Conservation (phyloP, 2,888 invertebrate species). For the Endotricha flammealis region DNA sequence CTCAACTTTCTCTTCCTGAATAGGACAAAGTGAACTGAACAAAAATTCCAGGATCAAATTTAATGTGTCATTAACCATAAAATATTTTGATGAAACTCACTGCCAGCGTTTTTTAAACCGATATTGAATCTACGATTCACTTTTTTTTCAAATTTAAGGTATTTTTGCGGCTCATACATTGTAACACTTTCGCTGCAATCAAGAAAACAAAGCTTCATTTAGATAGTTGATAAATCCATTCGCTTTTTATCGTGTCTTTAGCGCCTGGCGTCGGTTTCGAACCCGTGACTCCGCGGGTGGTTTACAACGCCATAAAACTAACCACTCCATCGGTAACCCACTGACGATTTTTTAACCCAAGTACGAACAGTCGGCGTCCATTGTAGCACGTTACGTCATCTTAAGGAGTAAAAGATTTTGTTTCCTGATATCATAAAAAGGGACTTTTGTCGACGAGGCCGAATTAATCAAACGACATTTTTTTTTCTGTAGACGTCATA, state of each 20-base stretch:
- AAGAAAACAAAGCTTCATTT: slow-evolving; percentile 18
- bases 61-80: no score
- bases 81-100: no score
- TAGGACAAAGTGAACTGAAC: no score
- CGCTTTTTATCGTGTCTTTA: slow-evolving; percentile 36
- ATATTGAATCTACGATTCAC: no score
- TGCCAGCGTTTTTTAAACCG: no score
- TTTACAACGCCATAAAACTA: slow-evolving; percentile 59
- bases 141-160: neutral
- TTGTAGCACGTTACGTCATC: slow-evolving; percentile 35
- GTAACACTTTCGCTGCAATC: slow-evolving; percentile 15
- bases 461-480: neutral
- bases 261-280: slow-evolving; percentile 29
- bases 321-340: slow-evolving; percentile 52
- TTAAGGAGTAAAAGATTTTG: slow-evolving; percentile 4
- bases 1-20: no score
- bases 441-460: neutral
- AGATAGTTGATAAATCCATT: slow-evolving; percentile 35
- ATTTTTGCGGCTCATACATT: slow-evolving; percentile 4
- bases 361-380: slow-evolving; percentile 32
- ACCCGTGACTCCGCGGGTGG: slow-evolving; percentile 58
- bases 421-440: slow-evolving; percentile 3
- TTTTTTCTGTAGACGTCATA: no score
- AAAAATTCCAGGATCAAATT: no score
- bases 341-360: slow-evolving; percentile 36